Base-by-base conservation (phyloP, 2,888 invertebrate species). In the Cactoblastis cactorum region DNA sequence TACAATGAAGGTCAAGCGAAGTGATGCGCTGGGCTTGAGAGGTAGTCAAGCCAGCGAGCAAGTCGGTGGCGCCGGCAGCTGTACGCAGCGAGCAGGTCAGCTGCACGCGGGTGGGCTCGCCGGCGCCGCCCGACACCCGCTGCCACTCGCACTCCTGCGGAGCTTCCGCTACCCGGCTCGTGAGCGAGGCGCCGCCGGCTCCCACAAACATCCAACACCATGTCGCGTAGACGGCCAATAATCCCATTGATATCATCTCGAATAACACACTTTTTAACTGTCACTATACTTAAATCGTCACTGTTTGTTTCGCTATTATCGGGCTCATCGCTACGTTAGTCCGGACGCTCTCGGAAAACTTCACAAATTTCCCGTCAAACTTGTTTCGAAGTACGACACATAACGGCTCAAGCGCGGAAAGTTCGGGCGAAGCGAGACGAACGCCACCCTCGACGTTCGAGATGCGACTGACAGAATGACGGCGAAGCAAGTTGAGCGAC, bases 81-180 rank as follows among this genome's bases (percentile, higher is more conserved):
- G 93, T 92, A 63, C 92, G 89, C 62, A 94, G 86, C 62, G 91
- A 91, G 79, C 94, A 94, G 43, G 92, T 91, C 63, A 94, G 89
- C 69, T 91, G 90, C 60, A 91, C 89, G 80, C 91, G 72, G 77
- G 91, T 77, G 75, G 90, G 74, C 77, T 91, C 91, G 74, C 91
- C 90, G 58, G 81, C 81, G 66, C 82, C 88, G 53, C 85, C 85
- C 51, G 89, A 88, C 69, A 89, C 89, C 53, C 90, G 88, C 76
- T 91, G 91, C 94, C 94, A 94, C 78, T 93, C 92, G 84, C 95
- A 95, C 78, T 94, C 94, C 78, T 91, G 92, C 58, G 94, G 94
- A 53, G 93, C 92, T 75, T 92, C 92, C 64, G 92, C 92, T 71
- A 90, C 87, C 57, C 91, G 85, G 61, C 85, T 86, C 59, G 88